These are phyloP conservation scores for Bombus pascuorum DNA, from an alignment of 1,140 invertebrate species.

Conservation along the genomic window DNA sequence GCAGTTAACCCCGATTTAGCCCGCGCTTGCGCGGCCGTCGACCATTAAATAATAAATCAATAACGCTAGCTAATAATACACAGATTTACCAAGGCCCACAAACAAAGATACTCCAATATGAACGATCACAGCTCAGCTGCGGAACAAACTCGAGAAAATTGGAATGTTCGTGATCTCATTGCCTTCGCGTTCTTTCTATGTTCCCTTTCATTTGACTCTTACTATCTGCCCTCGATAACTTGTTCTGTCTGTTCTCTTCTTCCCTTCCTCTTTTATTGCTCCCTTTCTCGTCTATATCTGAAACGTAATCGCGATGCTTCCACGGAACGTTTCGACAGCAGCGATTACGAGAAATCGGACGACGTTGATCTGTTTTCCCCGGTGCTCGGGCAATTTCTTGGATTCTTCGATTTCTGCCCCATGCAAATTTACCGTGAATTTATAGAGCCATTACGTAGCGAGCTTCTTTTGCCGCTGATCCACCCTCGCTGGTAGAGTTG, in stretches of 20 bases:
- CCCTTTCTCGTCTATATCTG: not conserved
- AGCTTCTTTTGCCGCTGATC: not conserved
- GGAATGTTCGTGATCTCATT: not conserved
- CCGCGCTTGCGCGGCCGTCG: constrained; percentile 64
- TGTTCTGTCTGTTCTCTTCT: not conserved
- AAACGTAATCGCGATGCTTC: not conserved
- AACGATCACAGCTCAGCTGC: not conserved
- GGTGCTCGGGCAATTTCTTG: not conserved
- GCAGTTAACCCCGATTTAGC: constrained; percentile 76
- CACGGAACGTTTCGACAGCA: not conserved
- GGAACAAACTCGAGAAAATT: not conserved
- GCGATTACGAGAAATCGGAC: not conserved
- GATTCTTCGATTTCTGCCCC: not conserved
- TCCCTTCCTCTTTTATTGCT: not conserved
- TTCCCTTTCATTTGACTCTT: not conserved
- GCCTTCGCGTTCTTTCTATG: not conserved
- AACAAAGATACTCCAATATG: constrained; percentile 44
- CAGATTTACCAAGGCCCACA: constrained; percentile 54
- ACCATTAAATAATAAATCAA: constrained; percentile 76
- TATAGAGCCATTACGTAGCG: not conserved
- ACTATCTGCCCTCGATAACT: not conserved
- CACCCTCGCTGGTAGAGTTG: not conserved
- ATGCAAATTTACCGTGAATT: constrained; percentile 7
- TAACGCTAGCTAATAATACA: constrained; percentile 72
- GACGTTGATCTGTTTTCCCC: not conserved